phyloP scores from a whole-genome alignment of 1,140 invertebrate genomes.

The Globodera rostochiensis region DNA sequence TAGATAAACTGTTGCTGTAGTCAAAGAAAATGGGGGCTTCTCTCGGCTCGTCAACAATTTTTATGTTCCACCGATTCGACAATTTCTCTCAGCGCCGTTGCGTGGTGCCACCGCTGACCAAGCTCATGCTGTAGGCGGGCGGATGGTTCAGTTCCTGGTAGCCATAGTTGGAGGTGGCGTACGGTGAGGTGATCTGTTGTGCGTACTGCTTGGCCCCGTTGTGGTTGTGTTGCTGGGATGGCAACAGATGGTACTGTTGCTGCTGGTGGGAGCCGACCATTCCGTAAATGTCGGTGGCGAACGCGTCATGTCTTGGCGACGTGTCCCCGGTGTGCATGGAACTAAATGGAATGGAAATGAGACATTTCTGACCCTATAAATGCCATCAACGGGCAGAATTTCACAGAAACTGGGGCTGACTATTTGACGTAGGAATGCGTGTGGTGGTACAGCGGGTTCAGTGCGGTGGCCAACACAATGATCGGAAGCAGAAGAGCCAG shows the following conservation, averaged over 20 bases:
- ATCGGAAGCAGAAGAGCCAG: conserved; percentile 47
- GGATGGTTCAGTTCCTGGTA: conserved; percentile 49
- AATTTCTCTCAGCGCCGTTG: background rate
- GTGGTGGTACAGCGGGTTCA: conserved; percentile 43
- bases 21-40: no score
- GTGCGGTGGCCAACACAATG: conserved; percentile 46
- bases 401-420: conserved; percentile 32
- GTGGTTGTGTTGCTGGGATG: background rate
- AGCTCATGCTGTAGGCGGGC: conserved; percentile 35
- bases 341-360: background rate
- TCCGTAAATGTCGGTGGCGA: conserved; percentile 46
- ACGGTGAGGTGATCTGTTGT: conserved; percentile 33
- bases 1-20: no score
- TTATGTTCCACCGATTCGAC: no score
- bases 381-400: background rate
- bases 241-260: conserved; percentile 28
- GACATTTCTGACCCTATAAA: conserved; percentile 6
- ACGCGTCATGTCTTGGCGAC: conserved; percentile 11
- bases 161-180: conserved; percentile 46
- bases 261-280: conserved; percentile 25
- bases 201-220: conserved; percentile 14
- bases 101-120: background rate
- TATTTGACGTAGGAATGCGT: conserved; percentile 46
- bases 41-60: no score
- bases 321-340: background rate